These are phyloP conservation scores for Teleogryllus oceanicus DNA, from an alignment of 2,888 invertebrate genomes.

Conservation along the genomic window DNA sequence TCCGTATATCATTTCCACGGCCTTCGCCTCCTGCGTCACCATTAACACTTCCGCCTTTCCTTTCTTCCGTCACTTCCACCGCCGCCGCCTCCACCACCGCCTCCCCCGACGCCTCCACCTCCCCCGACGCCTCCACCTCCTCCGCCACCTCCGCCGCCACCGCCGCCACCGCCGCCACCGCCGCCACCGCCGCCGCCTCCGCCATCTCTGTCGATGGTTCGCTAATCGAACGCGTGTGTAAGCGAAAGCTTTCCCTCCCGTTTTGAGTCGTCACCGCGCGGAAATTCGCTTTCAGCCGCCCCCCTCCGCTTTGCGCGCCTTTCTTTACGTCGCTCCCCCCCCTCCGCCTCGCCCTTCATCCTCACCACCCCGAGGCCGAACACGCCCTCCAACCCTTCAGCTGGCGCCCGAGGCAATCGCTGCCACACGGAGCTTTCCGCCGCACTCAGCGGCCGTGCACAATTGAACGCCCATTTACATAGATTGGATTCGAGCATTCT, in stretches of 20 bases:
- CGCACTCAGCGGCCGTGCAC: neutral
- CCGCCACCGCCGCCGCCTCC: neutral
- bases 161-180: neutral
- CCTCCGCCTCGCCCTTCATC: neutral
- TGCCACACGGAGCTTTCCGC: too few species aligned
- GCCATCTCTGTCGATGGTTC: neutral
- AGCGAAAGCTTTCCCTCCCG: neutral
- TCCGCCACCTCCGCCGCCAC: neutral
- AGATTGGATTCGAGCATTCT: constrained; percentile 10
- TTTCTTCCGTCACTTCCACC: too few species aligned
- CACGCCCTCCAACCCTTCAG: neutral
- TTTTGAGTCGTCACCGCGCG: neutral
- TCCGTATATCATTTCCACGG: too few species aligned
- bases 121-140: too few species aligned
- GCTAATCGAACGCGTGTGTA: constrained; percentile 18
- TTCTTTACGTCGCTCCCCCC: neutral
- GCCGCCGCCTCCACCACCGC: too few species aligned
- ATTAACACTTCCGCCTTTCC: too few species aligned
- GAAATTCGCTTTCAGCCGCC: neutral
- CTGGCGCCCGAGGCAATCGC: neutral
- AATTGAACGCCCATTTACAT: constrained; percentile 18
- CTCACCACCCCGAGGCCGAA: neutral
- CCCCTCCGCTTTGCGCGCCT: neutral
- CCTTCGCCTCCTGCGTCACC: too few species aligned
- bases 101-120: too few species aligned